A percentile compares a stretch with the other conserved stretches of the same genome.
phyloP scores from a whole-genome alignment of 2,888 invertebrate genomes.

The Bombylius discolor region DNA sequence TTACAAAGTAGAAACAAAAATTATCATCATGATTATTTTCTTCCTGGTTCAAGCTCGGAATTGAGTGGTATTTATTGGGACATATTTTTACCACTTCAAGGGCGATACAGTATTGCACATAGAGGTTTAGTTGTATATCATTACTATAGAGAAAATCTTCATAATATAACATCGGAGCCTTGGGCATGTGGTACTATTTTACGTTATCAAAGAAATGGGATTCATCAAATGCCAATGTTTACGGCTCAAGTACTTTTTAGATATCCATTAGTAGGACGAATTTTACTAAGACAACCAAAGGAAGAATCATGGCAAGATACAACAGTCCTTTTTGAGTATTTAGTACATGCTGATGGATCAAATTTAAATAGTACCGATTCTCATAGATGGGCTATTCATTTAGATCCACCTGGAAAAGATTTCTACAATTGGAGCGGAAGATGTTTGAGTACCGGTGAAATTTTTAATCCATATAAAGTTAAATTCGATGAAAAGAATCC shows the following conservation, averaged over 20 bases:
- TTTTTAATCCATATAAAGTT: conserved; percentile 67
- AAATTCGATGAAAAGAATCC: conserved; percentile 47
- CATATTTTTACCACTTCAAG: conserved; percentile 70
- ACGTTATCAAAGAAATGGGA: conserved; percentile 49
- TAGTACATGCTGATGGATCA: conserved; percentile 79
- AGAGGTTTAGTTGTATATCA: conserved; percentile 46
- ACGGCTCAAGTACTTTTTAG: conserved; percentile 71
- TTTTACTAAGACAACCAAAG: conserved; percentile 67
- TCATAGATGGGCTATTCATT: conserved; percentile 78
- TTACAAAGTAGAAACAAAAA: conserved; percentile 58
- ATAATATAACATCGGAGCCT: conserved; percentile 26
- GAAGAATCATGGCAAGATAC: conserved; percentile 77
- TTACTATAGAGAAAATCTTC: conserved; percentile 24
- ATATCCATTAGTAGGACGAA: conserved; percentile 77
- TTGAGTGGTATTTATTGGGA: conserved; percentile 70
- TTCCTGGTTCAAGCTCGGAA: conserved; percentile 57
- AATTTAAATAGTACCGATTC: conserved; percentile 56
- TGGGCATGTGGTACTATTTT: conserved; percentile 50
- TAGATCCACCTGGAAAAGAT: conserved; percentile 65
- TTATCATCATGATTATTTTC: conserved; percentile 50
- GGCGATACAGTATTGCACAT: conserved; percentile 63
- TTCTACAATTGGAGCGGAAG: conserved; percentile 83
- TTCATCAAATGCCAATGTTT: conserved; percentile 56
- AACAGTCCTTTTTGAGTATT: conserved; percentile 64
- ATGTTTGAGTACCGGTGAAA: conserved; percentile 62